phyloP scores from a whole-genome alignment of 2,113 vertebrate species.

The Triplophysa dalaica region DNA sequence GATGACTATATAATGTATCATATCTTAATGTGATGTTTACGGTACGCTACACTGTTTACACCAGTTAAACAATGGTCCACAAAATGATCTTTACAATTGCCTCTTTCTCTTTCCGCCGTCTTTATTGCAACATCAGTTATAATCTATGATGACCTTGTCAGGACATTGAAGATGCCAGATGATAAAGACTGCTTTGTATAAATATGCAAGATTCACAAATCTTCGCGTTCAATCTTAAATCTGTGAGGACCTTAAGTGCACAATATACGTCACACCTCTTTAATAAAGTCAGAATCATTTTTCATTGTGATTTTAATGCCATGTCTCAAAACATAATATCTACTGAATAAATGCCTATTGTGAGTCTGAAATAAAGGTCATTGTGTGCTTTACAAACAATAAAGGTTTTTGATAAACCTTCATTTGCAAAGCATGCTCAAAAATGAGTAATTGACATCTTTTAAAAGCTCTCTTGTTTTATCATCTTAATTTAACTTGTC shows the following conservation, averaged over 20 bases:
- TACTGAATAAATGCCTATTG: no score
- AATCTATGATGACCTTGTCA: slow-evolving; percentile 47
- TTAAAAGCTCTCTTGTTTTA: neutral
- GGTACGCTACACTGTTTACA: no score
- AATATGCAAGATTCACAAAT: neutral
- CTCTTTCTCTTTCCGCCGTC: neutral
- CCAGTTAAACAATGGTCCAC: no score
- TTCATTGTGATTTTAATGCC: neutral
- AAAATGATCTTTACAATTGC: neutral
- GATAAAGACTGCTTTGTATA: slow-evolving; percentile 37
- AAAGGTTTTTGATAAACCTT: no score
- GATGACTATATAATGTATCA: neutral
- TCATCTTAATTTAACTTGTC: neutral
- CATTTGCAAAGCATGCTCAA: no score
- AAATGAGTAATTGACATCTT: no score
- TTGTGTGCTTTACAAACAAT: no score
- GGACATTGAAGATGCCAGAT: slow-evolving; percentile 36
- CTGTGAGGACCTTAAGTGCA: neutral
- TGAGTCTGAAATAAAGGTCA: no score
- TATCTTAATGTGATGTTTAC: neutral
- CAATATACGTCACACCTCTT: no score
- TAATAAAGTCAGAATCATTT: neutral
- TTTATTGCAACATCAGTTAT: slow-evolving; percentile 11
- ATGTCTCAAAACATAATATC: no score
- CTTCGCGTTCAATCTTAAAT: neutral